Evolutionary conservation across 30 jellyfish, hydroid and myxozoan species (phyloP).

Genomic region (Rhopilema esculentum): DNA sequence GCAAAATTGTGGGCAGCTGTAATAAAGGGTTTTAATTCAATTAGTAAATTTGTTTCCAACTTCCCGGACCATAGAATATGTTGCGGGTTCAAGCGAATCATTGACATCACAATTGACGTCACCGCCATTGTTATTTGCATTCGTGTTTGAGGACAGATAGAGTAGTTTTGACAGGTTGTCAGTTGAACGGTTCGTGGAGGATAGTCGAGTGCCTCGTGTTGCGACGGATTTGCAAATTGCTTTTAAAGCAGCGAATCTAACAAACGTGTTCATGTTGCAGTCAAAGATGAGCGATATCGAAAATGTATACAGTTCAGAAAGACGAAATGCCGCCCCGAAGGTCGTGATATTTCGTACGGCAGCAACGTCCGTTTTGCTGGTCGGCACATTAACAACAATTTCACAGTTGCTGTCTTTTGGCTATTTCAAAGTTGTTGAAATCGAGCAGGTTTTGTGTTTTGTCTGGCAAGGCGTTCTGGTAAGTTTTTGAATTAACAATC

Average conservation of each 20-base stretch:
- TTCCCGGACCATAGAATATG: constrained; percentile 4
- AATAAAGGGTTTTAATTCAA: not conserved
- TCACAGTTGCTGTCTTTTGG: constrained; percentile 53
- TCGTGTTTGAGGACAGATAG: constrained; percentile 26
- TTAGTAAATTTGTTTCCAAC: not conserved
- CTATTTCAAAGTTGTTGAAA: constrained; percentile 41
- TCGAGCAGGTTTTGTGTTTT: constrained; percentile 51
- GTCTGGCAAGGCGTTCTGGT: constrained; percentile 65
- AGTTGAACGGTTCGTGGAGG: constrained; percentile 16
- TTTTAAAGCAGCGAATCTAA: not conserved
- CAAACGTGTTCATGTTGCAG: not conserved
- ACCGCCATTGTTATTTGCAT: constrained; percentile 29
- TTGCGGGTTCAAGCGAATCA: constrained; percentile 37
- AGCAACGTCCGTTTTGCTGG: constrained; percentile 39
- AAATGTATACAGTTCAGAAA: constrained; percentile 54
- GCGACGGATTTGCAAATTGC: too few species aligned
- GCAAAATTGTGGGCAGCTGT: not conserved
- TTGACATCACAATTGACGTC: constrained; percentile 72
- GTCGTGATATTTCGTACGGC: constrained; percentile 63
- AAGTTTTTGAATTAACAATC: not conserved
- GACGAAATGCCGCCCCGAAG: constrained; percentile 65
- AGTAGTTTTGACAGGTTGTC: constrained; percentile 13
- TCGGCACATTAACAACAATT: constrained; percentile 35
- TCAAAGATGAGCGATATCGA: constrained; percentile 32
- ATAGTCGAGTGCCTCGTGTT: not conserved